These are phyloP conservation scores for Karalla daura DNA, from an alignment of 2,797 vertebrate species.

Conservation along the genomic window DNA sequence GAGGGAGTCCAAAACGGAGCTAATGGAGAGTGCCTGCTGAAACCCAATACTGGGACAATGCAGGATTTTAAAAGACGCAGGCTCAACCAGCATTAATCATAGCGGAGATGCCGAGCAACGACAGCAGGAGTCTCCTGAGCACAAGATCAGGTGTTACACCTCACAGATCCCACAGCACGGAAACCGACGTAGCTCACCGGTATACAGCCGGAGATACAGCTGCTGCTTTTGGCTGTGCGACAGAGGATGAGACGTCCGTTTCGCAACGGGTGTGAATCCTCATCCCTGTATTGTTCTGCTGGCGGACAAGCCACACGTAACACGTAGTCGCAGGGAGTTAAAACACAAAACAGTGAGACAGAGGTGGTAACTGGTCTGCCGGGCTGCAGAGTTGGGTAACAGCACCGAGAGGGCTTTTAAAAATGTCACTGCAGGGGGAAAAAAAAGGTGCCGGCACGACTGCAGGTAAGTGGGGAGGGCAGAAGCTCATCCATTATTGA, in stretches of 20 bases:
- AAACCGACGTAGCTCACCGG: neutral
- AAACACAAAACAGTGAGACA: too few species aligned
- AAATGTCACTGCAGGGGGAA: neutral
- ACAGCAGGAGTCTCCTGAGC: constrained; percentile 1
- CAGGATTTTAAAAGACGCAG: constrained; percentile 25
- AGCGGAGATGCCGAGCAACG: constrained; percentile 12
- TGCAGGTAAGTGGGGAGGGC: neutral
- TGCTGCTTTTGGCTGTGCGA: neutral
- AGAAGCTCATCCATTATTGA: constrained; percentile 8
- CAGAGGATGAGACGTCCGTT: neutral
- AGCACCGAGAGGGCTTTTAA: neutral
- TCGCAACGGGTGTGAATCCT: too few species aligned
- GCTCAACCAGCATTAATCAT: constrained; percentile 25
- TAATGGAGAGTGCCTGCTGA: constrained; percentile 57
- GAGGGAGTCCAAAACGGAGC: constrained; percentile 51
- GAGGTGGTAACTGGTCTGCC: neutral
- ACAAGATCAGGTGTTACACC: constrained; percentile 15
- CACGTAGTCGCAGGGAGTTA: too few species aligned
- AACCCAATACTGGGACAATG: constrained; percentile 43
- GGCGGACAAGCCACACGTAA: too few species aligned
- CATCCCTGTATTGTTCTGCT: too few species aligned
- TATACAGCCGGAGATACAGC: neutral
- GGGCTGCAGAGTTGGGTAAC: neutral
- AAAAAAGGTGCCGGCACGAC: neutral
- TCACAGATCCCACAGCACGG: constrained; percentile 1